Evolutionary conservation across 2,113 vertebrate genomes (phyloP).

Genomic region (Uropsilus gracilis): DNA sequence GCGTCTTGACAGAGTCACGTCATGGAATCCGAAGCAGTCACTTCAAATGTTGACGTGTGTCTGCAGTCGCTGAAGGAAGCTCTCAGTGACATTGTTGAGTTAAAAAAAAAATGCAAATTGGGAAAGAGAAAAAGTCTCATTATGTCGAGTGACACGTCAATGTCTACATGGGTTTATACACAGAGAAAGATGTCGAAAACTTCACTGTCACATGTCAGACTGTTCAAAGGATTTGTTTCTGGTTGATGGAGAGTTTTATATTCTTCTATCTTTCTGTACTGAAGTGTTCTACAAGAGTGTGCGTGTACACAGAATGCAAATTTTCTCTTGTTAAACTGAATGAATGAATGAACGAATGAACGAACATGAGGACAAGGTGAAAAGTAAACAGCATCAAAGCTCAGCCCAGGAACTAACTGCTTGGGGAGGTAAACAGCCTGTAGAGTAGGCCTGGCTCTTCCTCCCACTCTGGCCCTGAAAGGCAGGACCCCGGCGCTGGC

Average conservation of each 20-base stretch:
- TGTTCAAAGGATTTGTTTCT: neutral
- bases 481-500: neutral
- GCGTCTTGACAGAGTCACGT: neutral
- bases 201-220: neutral
- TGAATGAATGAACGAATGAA: neutral
- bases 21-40: neutral
- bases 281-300: neutral
- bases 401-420: neutral
- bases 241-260: neutral
- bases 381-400: neutral
- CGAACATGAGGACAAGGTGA: neutral
- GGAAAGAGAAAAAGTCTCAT: neutral
- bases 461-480: rapidly evolving
- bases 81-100: neutral
- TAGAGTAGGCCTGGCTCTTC: rapidly evolving
- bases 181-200: neutral
- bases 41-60: neutral
- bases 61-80: neutral
- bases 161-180: neutral
- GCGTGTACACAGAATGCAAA: neutral
- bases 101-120: neutral
- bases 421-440: neutral
- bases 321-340: neutral
- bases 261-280: neutral
- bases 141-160: neutral